Base-by-base conservation (phyloP, 37 sponge, comb jelly and placozoan genomes). In the Tethya wilhelma region DNA sequence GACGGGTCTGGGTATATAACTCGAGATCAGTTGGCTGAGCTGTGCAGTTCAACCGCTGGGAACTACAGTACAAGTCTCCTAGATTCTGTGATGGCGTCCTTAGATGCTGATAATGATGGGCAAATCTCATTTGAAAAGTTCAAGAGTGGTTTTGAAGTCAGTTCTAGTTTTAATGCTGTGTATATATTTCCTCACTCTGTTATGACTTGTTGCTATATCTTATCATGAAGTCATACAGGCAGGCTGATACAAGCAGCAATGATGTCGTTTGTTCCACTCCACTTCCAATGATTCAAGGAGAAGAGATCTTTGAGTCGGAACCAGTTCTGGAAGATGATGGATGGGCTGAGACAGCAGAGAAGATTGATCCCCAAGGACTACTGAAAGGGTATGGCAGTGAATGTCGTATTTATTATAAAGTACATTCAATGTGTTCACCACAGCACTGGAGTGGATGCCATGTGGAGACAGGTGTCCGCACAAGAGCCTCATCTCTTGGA, bases 51-150 rank as follows among this genome's bases (percentile, higher is more conserved):
- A 25, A 59, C 34, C 44, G 22, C 22, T 29, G 72, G 56, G 34
- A 57, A 28, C 8, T 26, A 39, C 14, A 32, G 32, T 3, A 22
- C 64, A 1, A 38, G 38, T 23, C 14, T 64, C 34, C 64, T 86
- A 20, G 86, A 86, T 56, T 22, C 32, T 20, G 42, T 86, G 36
- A 78, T 78, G 73, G 32, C 0, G 30, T 69, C 71, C 9, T 44
- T 86, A 17, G 86, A 78, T 19, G 22, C 43, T 33, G 74, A 79
- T 36, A 31, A 72, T 23, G 87, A 86, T 66, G 87, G 80, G 4
- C 58, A 66, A 6, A 64, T 86, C 22, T 79, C 87, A 46, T 86
- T 79, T 72, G 87, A 86, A 25, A 73, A 78, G 56, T 89, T 89
- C 44, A 64, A 77, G 22, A 29, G 56, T 38, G 80, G 80, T 23